Percentiles rank a stretch among this genome's conserved stretches.
phyloP scores from a whole-genome alignment of 2,797 vertebrate genomes.

The Caiman crocodilus region DNA sequence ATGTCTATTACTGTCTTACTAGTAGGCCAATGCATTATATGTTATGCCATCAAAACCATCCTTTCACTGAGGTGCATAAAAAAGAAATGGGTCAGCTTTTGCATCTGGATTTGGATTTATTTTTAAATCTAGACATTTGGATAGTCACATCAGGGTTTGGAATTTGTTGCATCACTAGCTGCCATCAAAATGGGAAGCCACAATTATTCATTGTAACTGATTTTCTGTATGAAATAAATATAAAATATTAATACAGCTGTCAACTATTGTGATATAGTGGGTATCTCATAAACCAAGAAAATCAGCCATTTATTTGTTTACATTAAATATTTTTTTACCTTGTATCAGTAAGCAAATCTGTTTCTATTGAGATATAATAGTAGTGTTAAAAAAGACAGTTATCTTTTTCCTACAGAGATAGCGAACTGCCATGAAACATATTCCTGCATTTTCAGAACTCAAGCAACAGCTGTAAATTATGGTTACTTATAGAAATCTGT shows the following conservation, averaged over 20 bases:
- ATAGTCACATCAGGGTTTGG: background rate
- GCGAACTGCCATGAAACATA: background rate
- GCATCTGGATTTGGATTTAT: background rate
- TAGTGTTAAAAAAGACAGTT: background rate
- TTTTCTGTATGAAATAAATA: background rate
- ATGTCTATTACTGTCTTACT: background rate
- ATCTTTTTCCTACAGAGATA: background rate
- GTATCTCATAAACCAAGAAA: constrained; percentile 53
- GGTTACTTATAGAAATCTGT: background rate
- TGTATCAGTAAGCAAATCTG: constrained; percentile 14
- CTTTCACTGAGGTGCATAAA: background rate
- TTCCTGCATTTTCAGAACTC: background rate
- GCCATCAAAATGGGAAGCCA: background rate
- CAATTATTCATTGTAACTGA: constrained; percentile 6
- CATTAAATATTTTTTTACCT: constrained; percentile 17
- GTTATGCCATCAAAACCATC: background rate
- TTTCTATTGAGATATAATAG: constrained; percentile 3
- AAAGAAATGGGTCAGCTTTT: background rate
- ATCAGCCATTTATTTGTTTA: constrained; percentile 23
- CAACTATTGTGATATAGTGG: constrained; percentile 6
- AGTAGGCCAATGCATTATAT: background rate
- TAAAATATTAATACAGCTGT: constrained; percentile 49
- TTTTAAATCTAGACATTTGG: background rate
- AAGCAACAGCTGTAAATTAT: background rate
- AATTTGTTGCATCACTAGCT: background rate